Evolutionary conservation across 2,797 vertebrate genomes (phyloP), one percentile per base, ranked within the genome.

Genomic region (Helarctos malayanus): DNA sequence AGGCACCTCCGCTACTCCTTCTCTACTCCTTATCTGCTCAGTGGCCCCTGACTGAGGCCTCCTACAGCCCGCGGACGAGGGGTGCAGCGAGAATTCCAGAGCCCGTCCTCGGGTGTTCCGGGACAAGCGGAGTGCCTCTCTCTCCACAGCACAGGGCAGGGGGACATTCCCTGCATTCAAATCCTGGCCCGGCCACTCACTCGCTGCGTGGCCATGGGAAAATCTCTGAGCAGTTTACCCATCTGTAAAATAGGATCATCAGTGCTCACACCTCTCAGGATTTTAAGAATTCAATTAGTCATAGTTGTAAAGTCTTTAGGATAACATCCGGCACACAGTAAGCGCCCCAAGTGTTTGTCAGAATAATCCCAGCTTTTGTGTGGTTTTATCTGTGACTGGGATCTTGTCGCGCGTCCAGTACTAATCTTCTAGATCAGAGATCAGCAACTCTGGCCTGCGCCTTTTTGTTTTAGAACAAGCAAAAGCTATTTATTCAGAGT

Each of bases 401-500:
- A 75, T 35, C 45, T 68, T 91, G 87, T 91, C 78, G 54, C 13
- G 47, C 61, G 25, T 81, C 79, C 19, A 35, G 63, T 35, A 57
- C 35, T 54, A 57, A 91, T 81, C 23, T 54, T 95, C 47, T 68
- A 54, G 25, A 85, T 76, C 25, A 57, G n/a, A 7, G 13, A 27
- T 57, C 38, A 86, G 78, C 29, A 97, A 71, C 75, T 63, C 49
- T 73, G 83, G 35, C 15, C 71, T 49, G 14, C 18, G 13, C 25
- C 45, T 76, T 16, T 38, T 81, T 85, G 32, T 15, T 56, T 15
- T 1, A 79, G 83, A 80, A 89, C 5, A 73, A 84, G 57, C 35
- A 79, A 63, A 95, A 75, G 27, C 56, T 89, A 73, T 78, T 76
- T 68, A 76, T 87, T 97, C 35, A 81, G 35, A 47, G 25, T 52